Conservation (phyloP, 2,797 vertebrate genomes). For the Etheostoma perlongum region DNA sequence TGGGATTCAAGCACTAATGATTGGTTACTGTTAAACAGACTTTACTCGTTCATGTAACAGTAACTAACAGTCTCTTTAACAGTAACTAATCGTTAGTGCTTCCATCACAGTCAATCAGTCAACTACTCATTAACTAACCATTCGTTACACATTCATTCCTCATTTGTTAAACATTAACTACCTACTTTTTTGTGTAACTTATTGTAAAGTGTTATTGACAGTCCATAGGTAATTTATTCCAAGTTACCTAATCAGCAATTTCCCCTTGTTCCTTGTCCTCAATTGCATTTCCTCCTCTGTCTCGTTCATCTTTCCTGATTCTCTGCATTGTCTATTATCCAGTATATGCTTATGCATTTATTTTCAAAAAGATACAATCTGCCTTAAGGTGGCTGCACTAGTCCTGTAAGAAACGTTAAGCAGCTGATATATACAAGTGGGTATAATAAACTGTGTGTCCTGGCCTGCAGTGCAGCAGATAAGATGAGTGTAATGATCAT, state of each 20-base stretch:
- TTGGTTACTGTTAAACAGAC: too few relatives aligned
- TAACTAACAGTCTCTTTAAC: too few relatives aligned
- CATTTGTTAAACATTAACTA: too few relatives aligned
- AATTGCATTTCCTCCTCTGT: background rate
- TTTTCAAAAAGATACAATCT: background rate
- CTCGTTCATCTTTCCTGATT: background rate
- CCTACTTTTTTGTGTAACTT: too few relatives aligned
- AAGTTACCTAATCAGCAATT: conserved; percentile 12
- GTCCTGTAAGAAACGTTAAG: conserved; percentile 21
- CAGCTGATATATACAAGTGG: conserved; percentile 28
- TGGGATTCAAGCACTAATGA: too few relatives aligned
- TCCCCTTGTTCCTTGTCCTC: background rate
- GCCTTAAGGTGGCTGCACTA: conserved; percentile 7
- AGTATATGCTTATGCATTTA: background rate
- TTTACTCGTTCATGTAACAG: too few relatives aligned
- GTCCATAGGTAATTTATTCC: background rate
- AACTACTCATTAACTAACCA: too few relatives aligned
- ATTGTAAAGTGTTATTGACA: too few relatives aligned
- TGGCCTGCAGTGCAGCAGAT: conserved; percentile 45
- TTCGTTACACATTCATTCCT: too few relatives aligned
- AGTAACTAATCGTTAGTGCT: too few relatives aligned
- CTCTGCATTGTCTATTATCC: background rate
- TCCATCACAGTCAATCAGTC: too few relatives aligned
- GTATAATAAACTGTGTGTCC: conserved; percentile 52
- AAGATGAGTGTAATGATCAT: conserved; percentile 31